Percentiles rank a stretch among this genome's conserved stretches.
Evolutionary conservation across 2,797 vertebrate species (phyloP).

Genomic region (Iguana delicatissima): DNA sequence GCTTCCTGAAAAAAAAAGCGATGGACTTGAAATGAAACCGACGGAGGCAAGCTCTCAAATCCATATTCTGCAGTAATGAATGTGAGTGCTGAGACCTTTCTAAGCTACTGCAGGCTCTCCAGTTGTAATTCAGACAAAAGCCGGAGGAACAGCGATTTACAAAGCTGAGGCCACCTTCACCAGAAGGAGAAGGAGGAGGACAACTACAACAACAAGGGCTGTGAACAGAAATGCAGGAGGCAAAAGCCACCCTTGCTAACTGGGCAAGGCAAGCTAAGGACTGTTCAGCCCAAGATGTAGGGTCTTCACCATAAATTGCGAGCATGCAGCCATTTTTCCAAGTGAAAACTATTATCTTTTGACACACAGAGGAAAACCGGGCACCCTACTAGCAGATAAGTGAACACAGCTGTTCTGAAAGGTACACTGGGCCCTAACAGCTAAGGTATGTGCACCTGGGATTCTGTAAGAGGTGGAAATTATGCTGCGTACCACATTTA

Average conservation of each 20-base stretch:
- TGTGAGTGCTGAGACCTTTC: constrained; percentile 20
- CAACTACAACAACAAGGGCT: neutral
- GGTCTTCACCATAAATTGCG: too few relatives aligned
- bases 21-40: constrained; percentile 46
- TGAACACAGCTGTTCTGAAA: neutral
- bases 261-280: too few relatives aligned
- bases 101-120: constrained; percentile 18
- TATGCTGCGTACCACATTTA: neutral
- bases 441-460: neutral
- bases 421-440: too few relatives aligned
- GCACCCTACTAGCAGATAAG: too few relatives aligned
- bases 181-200: neutral
- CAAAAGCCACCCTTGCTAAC: neutral
- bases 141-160: neutral
- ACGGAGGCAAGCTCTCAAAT: constrained; percentile 33
- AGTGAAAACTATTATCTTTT: neutral
- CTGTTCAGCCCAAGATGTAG: neutral
- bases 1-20: constrained; percentile 24
- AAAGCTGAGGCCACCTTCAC: neutral
- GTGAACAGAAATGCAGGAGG: neutral
- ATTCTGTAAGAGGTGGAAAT: neutral
- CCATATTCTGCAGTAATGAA: constrained; percentile 38
- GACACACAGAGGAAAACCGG: neutral
- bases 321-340: neutral
- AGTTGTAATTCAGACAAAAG: constrained; percentile 15